Base-by-base conservation (phyloP, 2,797 vertebrate species). In the Darevskia nairensis region DNA sequence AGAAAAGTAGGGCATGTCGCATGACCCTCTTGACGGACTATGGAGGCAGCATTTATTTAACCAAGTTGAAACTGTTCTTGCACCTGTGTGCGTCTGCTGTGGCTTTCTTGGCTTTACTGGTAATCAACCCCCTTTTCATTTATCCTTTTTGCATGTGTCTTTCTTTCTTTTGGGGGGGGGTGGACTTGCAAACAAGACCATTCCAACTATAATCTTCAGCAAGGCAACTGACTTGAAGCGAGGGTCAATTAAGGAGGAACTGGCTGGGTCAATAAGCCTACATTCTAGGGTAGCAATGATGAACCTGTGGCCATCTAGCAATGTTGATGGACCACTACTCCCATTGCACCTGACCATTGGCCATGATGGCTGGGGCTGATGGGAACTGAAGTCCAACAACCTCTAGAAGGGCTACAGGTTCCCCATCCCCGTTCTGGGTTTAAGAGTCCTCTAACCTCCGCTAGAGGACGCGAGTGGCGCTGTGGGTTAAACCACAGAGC, bases 81-180 rank as follows among this genome's bases (percentile, higher is more conserved):
- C 98, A 98, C 98, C 98, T 99, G 98, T 94, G 90, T 82, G 83
- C 82, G 91, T 97, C 95, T 97, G 92, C 95, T 97, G 97, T 97
- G 96, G 94, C 83, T 97, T 97, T 97, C 97, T 95, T 94, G 90
- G 94, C 89, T 89, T 85, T 97, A 95, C 66, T 80, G 6, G 81
- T 78, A 90, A 90, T 94, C 94, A 95, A 95, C 95, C 86, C 90
- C 0, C 93, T 96, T 94, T 93, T 91, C 89, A 90, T 61, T 0
- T 23, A 87, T 86, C 64, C 41, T 90, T n/a, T 32, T 89, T 84
- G 78, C 77, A 78, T 83, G 78, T 44, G 4, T 19, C 8, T 93
- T 91, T 82, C 44, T 3, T 92, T 93, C 88, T 94, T 91, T 74
- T 29, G 85, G 61, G 21, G 17, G n/a, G 6, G 27, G 39, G 77